A percentile compares a stretch with the other conserved stretches of the same genome.
Conservation (phyloP, 1,140 invertebrate genomes). For the Formica exsecta region DNA sequence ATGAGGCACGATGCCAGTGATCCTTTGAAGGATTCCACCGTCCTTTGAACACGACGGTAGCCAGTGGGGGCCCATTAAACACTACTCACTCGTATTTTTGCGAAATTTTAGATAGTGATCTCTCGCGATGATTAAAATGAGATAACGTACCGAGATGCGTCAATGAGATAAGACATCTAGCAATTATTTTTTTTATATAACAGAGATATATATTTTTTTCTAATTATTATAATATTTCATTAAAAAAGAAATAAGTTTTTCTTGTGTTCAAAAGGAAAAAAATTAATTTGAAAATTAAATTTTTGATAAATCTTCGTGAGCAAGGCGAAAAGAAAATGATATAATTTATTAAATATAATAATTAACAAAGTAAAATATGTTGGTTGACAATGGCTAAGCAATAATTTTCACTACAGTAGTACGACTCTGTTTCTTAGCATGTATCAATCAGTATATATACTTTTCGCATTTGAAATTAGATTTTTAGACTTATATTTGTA, state of each 20-base stretch:
- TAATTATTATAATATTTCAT: constrained; percentile 6
- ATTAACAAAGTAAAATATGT: too few species aligned
- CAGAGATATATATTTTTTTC: too few species aligned
- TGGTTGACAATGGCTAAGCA: too few species aligned
- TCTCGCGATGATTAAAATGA: constrained; percentile 69
- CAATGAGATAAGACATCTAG: not conserved
- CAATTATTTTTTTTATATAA: constrained; percentile 1
- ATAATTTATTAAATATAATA: not conserved
- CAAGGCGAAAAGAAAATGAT: not conserved
- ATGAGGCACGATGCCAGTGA: constrained; percentile 70
- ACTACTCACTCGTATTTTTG: constrained; percentile 47
- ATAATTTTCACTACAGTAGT: too few species aligned
- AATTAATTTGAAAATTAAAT: not conserved
- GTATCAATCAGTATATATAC: too few species aligned
- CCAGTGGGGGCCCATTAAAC: constrained; percentile 72
- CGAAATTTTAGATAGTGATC: constrained; percentile 68
- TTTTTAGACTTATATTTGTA: too few species aligned
- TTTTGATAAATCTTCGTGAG: not conserved
- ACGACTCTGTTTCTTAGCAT: too few species aligned
- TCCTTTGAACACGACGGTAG: constrained; percentile 73
- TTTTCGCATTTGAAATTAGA: too few species aligned
- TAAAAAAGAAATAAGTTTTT: not conserved
- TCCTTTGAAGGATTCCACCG: constrained; percentile 76
- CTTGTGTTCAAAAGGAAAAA: not conserved
- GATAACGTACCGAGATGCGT: not conserved